A percentile compares a stretch with the other conserved stretches of the same genome.
Conservation (phyloP, 2,888 invertebrate genomes). For the Loripinus fragilis region DNA sequence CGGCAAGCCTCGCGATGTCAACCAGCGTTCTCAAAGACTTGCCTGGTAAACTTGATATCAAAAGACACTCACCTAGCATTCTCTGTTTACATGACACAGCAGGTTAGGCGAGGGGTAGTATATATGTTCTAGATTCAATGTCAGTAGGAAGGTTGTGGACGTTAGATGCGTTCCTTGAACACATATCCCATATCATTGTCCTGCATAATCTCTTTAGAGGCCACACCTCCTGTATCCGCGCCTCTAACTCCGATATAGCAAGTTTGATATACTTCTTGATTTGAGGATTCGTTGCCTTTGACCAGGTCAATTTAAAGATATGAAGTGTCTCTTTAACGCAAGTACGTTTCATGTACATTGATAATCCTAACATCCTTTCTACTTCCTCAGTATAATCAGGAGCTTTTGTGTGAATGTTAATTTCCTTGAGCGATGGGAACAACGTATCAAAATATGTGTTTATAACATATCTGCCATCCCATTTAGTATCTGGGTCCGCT, state of each 20-base stretch:
- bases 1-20: too few species aligned
- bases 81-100: too few species aligned
- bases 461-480: conserved; percentile 64
- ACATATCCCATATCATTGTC: conserved; percentile 61
- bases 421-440: conserved; percentile 50
- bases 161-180: conserved; percentile 58
- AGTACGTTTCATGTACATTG: conserved; percentile 56
- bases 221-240: conserved; percentile 47
- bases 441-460: conserved; percentile 66
- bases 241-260: conserved; percentile 48
- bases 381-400: conserved; percentile 58
- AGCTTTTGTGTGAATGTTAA: conserved; percentile 44
- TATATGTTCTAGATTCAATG: conserved; percentile 65
- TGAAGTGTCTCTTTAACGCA: conserved; percentile 55
- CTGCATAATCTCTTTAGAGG: conserved; percentile 61
- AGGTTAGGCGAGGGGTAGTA: conserved; percentile 61
- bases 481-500: conserved; percentile 67
- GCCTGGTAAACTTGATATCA: too few species aligned
- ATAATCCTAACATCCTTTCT: conserved; percentile 56
- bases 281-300: conserved; percentile 48
- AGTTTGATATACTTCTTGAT: conserved; percentile 57
- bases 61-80: too few species aligned
- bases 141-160: conserved; percentile 62
- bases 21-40: too few species aligned
- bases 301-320: conserved; percentile 55